Percentiles rank a stretch among this genome's conserved stretches.
Evolutionary conservation across 2,797 vertebrate genomes (phyloP).

Genomic region (Adelosebastes latens): DNA sequence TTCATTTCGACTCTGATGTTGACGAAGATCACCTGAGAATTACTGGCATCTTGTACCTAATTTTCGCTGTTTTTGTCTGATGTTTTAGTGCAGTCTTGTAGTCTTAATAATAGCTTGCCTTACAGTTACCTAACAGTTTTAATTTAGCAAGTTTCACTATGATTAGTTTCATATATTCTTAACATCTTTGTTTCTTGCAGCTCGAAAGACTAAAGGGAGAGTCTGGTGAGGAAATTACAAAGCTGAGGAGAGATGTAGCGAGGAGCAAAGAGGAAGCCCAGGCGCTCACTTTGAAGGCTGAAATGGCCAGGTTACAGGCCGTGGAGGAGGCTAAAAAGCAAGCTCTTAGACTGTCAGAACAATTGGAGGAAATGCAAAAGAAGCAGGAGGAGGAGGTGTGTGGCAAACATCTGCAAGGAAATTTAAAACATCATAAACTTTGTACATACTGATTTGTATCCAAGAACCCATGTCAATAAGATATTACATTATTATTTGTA

Average conservation of each 20-base stretch:
- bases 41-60: slow-evolving; percentile 5
- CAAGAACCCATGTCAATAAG: slow-evolving; percentile 6
- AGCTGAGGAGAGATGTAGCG: slow-evolving; percentile 60
- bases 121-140: not conserved
- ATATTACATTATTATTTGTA: slow-evolving; percentile 9
- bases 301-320: slow-evolving; percentile 59
- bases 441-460: slow-evolving; percentile 14
- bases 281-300: slow-evolving; percentile 59
- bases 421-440: slow-evolving; percentile 9
- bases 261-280: slow-evolving; percentile 61
- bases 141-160: not conserved
- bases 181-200: slow-evolving; percentile 54
- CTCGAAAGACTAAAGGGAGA: slow-evolving; percentile 67
- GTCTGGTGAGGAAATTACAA: slow-evolving; percentile 64
- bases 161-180: not conserved
- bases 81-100: slow-evolving; percentile 2
- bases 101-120: not conserved
- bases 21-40: slow-evolving; percentile 29
- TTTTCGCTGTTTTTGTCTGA: slow-evolving; percentile 2
- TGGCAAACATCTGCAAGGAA: slow-evolving; percentile 2
- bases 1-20: slow-evolving; percentile 44
- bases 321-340: slow-evolving; percentile 64
- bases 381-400: slow-evolving; percentile 70
- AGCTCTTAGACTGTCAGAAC: slow-evolving; percentile 52
- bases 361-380: slow-evolving; percentile 61